phyloP scores from a whole-genome alignment of 2,888 invertebrate genomes.

The Drosophila neonasuta region DNA sequence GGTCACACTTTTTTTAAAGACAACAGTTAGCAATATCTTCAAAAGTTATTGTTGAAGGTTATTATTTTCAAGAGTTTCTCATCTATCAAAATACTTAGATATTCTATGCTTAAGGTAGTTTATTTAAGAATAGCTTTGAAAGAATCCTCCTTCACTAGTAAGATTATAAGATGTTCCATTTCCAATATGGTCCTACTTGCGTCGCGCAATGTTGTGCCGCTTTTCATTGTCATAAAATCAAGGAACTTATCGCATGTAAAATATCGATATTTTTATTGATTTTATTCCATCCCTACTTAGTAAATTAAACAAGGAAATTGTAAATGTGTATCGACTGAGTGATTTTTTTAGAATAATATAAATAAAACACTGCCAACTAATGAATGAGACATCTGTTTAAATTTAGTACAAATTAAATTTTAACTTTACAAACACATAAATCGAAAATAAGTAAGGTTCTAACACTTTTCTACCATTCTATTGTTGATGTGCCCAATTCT shows the following conservation, averaged over 20 bases:
- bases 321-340: conserved; percentile 45
- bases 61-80: neutral
- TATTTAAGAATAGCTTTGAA: neutral
- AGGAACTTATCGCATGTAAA: conserved; percentile 1
- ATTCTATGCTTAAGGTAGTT: neutral
- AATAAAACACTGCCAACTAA: conserved; percentile 43
- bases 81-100: neutral
- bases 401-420: conserved; percentile 38
- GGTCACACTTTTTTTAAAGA: too few relatives aligned
- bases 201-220: neutral
- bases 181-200: conserved; percentile 3
- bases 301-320: conserved; percentile 41
- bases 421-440: conserved; percentile 25
- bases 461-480: neutral
- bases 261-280: conserved; percentile 40
- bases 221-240: neutral
- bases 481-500: conserved; percentile 19
- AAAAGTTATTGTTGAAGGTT: too few relatives aligned
- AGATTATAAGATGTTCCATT: conserved; percentile 20
- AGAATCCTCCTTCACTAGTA: neutral
- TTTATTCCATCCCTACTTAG: conserved; percentile 41
- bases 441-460: conserved; percentile 22
- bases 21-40: too few relatives aligned
- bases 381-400: conserved; percentile 32
- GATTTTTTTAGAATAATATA: conserved; percentile 37